Evolutionary conservation across 2,888 invertebrate genomes (phyloP).

Genomic region (Morpho helenor): DNA sequence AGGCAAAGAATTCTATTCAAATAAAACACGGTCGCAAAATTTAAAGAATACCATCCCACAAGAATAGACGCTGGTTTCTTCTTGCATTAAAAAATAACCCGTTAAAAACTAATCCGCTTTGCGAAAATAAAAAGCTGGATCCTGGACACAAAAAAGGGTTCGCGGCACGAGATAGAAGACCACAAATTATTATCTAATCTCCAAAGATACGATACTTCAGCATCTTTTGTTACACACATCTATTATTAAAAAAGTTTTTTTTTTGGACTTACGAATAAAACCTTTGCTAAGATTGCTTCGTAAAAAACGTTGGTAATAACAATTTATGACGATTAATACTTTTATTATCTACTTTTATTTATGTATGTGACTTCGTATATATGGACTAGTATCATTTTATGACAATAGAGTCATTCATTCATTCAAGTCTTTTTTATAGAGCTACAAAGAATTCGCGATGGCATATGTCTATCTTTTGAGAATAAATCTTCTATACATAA

Average conservation of each 20-base stretch:
- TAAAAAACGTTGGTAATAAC: background rate
- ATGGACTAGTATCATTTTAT: no score
- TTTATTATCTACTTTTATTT: no score
- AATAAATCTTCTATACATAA: no score
- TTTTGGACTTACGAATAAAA: slow-evolving; percentile 8
- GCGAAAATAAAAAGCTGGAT: slow-evolving; percentile 46
- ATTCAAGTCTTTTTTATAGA: no score
- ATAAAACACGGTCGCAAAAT: slow-evolving; percentile 15
- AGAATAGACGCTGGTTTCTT: slow-evolving; percentile 30
- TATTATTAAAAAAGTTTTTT: slow-evolving; percentile 23
- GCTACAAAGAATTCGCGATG: no score
- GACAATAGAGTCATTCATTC: no score
- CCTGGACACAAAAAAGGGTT: slow-evolving; percentile 46
- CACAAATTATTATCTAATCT: slow-evolving; percentile 60
- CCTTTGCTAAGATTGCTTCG: background rate
- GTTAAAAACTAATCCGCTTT: slow-evolving; percentile 71
- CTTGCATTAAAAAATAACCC: slow-evolving; percentile 52
- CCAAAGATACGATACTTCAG: slow-evolving; percentile 35
- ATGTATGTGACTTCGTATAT: no score
- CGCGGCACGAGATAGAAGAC: slow-evolving; percentile 47
- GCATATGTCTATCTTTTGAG: no score
- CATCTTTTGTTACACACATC: slow-evolving; percentile 32
- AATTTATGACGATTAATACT: no score
- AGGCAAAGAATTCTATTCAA: slow-evolving; percentile 10
- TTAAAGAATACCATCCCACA: slow-evolving; percentile 18